A percentile compares a stretch with the other conserved stretches of the same genome.
Conservation (phyloP, 2,888 invertebrate genomes). For the Himalopsyche japonica region DNA sequence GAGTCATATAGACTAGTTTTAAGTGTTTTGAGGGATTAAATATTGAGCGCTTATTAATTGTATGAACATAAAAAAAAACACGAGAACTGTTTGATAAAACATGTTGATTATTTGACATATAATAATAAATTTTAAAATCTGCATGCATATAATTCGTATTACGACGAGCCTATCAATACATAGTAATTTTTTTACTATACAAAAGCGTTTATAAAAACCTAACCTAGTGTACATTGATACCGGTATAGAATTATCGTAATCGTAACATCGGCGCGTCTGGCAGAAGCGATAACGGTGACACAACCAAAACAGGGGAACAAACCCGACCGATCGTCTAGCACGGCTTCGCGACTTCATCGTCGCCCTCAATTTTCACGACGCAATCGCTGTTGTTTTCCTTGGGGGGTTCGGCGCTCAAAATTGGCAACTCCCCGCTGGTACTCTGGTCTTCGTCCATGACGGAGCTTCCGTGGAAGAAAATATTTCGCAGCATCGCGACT, state of each 20-base stretch:
- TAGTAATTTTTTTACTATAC: neutral
- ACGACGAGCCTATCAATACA: neutral
- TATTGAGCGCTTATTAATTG: too few species aligned
- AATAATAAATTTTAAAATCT: neutral
- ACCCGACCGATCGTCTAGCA: neutral
- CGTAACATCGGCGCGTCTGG: neutral
- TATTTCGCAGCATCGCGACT: slow-evolving; percentile 56
- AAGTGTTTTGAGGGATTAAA: too few species aligned
- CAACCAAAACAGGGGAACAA: neutral
- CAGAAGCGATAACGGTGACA: neutral
- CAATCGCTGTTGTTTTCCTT: slow-evolving; percentile 26
- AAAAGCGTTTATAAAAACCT: neutral
- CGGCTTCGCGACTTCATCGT: neutral
- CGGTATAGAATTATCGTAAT: neutral
- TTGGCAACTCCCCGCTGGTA: neutral
- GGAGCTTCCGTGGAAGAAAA: slow-evolving; percentile 55
- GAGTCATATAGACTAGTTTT: too few species aligned
- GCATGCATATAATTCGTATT: neutral
- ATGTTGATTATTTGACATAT: too few species aligned
- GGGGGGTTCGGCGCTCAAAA: neutral
- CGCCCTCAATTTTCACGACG: slow-evolving; percentile 8
- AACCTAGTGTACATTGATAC: neutral
- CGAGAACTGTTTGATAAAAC: too few species aligned
- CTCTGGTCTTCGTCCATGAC: slow-evolving; percentile 27
- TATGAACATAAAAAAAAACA: too few species aligned